Conservation (phyloP, 2,113 vertebrate genomes). For the Pedetes capensis region DNA sequence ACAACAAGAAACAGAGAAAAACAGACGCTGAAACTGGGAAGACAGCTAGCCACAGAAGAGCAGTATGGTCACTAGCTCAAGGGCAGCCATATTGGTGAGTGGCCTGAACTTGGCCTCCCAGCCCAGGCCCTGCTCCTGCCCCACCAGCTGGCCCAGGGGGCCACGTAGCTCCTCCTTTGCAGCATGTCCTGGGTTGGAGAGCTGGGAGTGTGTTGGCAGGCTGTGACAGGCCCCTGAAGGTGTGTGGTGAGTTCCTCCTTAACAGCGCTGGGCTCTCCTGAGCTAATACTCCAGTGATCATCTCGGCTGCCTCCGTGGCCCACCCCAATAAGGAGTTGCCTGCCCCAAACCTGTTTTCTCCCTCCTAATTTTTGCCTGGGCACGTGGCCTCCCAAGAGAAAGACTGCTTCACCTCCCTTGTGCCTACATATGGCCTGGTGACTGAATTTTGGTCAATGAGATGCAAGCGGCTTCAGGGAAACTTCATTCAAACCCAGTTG, state of each 20-base stretch:
- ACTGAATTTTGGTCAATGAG: too few relatives aligned
- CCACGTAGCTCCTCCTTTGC: too few relatives aligned
- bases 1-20: too few relatives aligned
- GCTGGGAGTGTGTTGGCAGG: too few relatives aligned
- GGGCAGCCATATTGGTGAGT: background rate
- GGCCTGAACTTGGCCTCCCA: background rate
- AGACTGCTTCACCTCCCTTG: background rate
- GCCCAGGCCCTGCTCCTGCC: background rate
- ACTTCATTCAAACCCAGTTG: background rate
- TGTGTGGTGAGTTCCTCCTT: background rate
- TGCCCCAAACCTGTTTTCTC: background rate
- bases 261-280: background rate
- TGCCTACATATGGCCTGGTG: background rate
- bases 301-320: background rate
- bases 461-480: background rate
- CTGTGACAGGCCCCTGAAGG: too few relatives aligned
- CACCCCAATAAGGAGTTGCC: too few relatives aligned
- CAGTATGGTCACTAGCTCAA: too few relatives aligned
- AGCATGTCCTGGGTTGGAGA: too few relatives aligned
- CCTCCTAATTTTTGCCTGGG: background rate
- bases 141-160: rapidly evolving
- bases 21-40: too few relatives aligned
- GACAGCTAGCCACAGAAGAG: too few relatives aligned
- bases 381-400: background rate
- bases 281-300: background rate